Base-by-base conservation (phyloP, 2,797 vertebrate genomes). In the Thamnophis elegans region DNA sequence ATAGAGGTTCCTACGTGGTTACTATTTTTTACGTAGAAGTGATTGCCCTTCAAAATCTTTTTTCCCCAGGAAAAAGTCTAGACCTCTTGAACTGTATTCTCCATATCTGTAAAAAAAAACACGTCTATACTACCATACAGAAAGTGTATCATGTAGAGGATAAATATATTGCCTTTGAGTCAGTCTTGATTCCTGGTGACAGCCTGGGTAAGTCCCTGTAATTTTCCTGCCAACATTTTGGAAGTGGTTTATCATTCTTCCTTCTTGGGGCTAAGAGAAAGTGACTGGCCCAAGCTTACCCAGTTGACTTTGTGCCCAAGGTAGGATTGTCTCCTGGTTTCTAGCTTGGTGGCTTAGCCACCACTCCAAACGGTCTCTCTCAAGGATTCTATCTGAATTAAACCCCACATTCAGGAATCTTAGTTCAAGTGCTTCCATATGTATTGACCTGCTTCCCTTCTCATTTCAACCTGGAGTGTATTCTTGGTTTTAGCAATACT, bases 71-170 rank as follows among this genome's bases (percentile, higher is more conserved):
- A 20, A 73, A 20, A 89, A 56, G 28, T 13, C 59, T 56, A 16
- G 89, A 36, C 51, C 1, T 36, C 22, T 22, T 87, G 32, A 59
- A 56, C 10, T 92, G 16, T 28, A 55, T 90, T 93, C 86, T 89
- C 56, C 73, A 55, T 89, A 22, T 90, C 85, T 95, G 86, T 91
- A 88, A 93, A 65, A 20, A 51, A 85, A 85, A 32, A 42, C n/a
- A n/a, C n/a, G 26, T 3, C 20, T 56, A 42, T 16, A 16, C 1
- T 42, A 47, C 9, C 36, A 42, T 42, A 47, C 20, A 82, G 36
- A 47, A 42, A 82, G 42, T 22, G 18, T 5, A 82, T 47, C 20
- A 42, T 42, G 3, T 78, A 32, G n/a, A 68, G 5, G 28, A 68
- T 0, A 13, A 13, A 2, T 68, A 13, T 68, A 58, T 73, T 18